Percentiles rank a stretch among this genome's conserved stretches.
These are phyloP conservation scores for Ascaphus truei DNA, from an alignment of 2,113 vertebrate genomes.

Conservation along the genomic window DNA sequence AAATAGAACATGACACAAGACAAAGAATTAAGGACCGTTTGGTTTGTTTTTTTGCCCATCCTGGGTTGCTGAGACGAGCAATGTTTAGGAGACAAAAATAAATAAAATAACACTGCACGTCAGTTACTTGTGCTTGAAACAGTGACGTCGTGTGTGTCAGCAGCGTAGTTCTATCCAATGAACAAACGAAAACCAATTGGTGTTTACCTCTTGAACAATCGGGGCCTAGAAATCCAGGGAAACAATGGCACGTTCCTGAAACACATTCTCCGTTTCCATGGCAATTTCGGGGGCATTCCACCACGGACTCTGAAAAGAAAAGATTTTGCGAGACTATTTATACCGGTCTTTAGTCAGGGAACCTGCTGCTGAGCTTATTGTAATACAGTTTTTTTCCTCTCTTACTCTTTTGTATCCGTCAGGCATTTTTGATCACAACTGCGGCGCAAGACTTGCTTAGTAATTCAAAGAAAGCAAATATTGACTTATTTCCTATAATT, in stretches of 20 bases:
- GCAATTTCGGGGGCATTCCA: constrained; percentile 94
- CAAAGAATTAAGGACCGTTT: constrained; percentile 15
- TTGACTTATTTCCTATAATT: constrained; percentile 32
- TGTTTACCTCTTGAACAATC: constrained; percentile 96
- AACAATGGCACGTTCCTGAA: constrained; percentile 94
- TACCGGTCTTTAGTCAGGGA: background rate
- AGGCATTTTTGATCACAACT: background rate
- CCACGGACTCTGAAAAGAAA: constrained; percentile 81
- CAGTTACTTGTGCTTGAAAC: background rate
- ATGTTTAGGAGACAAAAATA: constrained; percentile 2
- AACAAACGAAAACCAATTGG: constrained; percentile 31
- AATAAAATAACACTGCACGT: constrained; percentile 18
- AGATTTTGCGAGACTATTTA: constrained; percentile 22
- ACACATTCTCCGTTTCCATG: constrained; percentile 96
- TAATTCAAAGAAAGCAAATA: background rate
- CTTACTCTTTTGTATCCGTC: background rate
- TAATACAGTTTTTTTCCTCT: background rate
- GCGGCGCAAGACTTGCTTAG: background rate
- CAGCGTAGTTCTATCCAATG: constrained; percentile 22
- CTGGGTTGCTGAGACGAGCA: background rate
- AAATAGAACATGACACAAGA: constrained; percentile 42
- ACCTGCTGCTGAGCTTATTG: background rate
- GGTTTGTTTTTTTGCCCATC: background rate
- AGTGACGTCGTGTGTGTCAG: constrained; percentile 16
- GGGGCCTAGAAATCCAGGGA: constrained; percentile 92